Evolutionary conservation across 1,140 invertebrate genomes (phyloP).

Genomic region (Pogonognathellus flavescens): DNA sequence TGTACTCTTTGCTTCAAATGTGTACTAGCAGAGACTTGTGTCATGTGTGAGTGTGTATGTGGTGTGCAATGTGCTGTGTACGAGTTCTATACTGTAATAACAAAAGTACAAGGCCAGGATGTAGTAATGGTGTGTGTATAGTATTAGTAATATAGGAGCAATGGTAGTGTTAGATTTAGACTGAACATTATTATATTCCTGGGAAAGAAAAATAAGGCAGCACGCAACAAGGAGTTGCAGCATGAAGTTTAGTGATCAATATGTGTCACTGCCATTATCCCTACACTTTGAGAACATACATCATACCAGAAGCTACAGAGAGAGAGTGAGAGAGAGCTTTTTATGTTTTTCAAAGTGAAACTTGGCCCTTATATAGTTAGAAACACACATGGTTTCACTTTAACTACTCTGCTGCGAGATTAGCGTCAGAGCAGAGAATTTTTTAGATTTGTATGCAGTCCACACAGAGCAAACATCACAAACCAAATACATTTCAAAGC

Average conservation of each 20-base stretch:
- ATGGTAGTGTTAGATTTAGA: background rate
- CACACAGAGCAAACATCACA: constrained; percentile 31
- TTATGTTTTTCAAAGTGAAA: constrained; percentile 15
- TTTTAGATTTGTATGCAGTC: constrained; percentile 32
- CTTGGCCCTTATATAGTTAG: background rate
- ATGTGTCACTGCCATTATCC: constrained; percentile 50
- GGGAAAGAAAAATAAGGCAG: constrained; percentile 23
- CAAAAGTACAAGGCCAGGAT: background rate
- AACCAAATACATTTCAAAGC: constrained; percentile 11
- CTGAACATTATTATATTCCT: background rate
- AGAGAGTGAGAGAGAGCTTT: background rate
- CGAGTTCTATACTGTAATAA: too few species aligned
- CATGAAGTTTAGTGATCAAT: constrained; percentile 47
- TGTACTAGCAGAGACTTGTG: too few species aligned
- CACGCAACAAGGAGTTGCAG: constrained; percentile 49
- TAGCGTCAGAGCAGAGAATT: constrained; percentile 1
- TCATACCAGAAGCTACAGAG: constrained; percentile 13
- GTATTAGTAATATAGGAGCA: too few species aligned
- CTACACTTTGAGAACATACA: constrained; percentile 45
- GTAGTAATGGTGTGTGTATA: too few species aligned
- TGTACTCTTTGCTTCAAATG: too few species aligned
- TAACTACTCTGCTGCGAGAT: constrained; percentile 42
- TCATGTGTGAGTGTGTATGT: too few species aligned
- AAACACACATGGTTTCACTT: constrained; percentile 26
- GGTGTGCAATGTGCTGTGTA: too few species aligned